phyloP scores from a whole-genome alignment of 2,888 invertebrate species.

The Thysanoteuthis rhombus region DNA sequence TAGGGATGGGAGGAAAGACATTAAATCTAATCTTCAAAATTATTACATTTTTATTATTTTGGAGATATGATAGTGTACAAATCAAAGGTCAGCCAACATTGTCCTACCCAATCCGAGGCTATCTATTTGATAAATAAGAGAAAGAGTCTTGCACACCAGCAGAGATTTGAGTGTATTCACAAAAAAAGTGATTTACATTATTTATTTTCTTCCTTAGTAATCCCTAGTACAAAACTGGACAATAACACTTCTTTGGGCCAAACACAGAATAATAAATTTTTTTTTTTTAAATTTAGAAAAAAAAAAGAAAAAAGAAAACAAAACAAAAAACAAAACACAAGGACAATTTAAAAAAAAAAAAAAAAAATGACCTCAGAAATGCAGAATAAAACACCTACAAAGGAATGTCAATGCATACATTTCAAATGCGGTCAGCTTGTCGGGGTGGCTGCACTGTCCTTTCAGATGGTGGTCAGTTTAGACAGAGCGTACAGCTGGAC shows the following conservation, averaged over 20 bases:
- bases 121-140: not conserved
- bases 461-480: not conserved
- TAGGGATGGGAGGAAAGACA: not conserved
- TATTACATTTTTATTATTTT: not conserved
- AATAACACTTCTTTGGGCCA: not conserved
- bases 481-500: not conserved
- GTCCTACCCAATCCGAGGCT: slow-evolving; percentile 12
- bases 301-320: too few relatives aligned
- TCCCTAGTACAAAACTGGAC: not conserved
- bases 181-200: not conserved
- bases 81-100: not conserved
- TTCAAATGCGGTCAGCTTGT: slow-evolving; percentile 12
- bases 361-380: slow-evolving; percentile 12
- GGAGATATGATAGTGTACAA: not conserved
- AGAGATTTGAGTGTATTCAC: not conserved
- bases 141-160: not conserved
- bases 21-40: not conserved
- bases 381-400: not conserved
- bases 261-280: not conserved
- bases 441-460: slow-evolving; percentile 12
- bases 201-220: not conserved
- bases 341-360: too few relatives aligned
- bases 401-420: slow-evolving; percentile 12
- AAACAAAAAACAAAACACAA: too few relatives aligned
- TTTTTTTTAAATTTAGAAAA: too few relatives aligned